Base-by-base conservation (phyloP, 2,888 invertebrate species). In the Pammene aurita region DNA sequence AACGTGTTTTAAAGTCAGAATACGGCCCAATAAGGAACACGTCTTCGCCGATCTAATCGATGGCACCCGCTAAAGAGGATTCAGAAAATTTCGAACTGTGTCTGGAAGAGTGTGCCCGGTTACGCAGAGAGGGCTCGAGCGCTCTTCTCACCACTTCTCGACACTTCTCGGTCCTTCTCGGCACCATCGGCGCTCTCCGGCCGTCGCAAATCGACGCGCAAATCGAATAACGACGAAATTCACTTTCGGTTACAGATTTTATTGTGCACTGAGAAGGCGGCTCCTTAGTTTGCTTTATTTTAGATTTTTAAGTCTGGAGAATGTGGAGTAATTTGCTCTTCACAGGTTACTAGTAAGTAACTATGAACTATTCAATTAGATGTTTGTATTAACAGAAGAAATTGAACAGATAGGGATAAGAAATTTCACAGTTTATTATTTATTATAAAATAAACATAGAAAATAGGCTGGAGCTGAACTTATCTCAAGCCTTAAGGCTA, bases 101-200 rank as follows among this genome's bases (percentile, higher is more conserved):
- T 63, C 68, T 68, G 60, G 56, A 50, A 46, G 55, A 68, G 68
- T 52, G 62, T 48, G 67, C 67, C 62, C 68, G 69, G 69, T 65
- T 66, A 66, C 54, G 58, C 13, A 16, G 38, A 70, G 69, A 14
- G 66, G n/a, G 16, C 66, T 70, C 66, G 50, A 66, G 48, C 44
- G 42, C 63, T 50, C 58, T 74, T 65, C 69, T 72, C 72, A 62
- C 44, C 58, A 69, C 60, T 65, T 18, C 63, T 64, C 72, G 58
- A 62, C 61, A 69, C 60, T 76, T 71, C 74, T 64, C 69, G 56
- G 46, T 56, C 55, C 67, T 57, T 71, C 74, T 64, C 69, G 63
- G 42, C 63, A 62, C 67, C 54, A n/a, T 54, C 66, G 44, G 13
- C 55, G 26, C 64, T 60, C 38, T 18, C 41, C 44, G 62, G n/a